Evolutionary conservation across 2,797 vertebrate species (phyloP).

Genomic region (Lutjanus campechanus): DNA sequence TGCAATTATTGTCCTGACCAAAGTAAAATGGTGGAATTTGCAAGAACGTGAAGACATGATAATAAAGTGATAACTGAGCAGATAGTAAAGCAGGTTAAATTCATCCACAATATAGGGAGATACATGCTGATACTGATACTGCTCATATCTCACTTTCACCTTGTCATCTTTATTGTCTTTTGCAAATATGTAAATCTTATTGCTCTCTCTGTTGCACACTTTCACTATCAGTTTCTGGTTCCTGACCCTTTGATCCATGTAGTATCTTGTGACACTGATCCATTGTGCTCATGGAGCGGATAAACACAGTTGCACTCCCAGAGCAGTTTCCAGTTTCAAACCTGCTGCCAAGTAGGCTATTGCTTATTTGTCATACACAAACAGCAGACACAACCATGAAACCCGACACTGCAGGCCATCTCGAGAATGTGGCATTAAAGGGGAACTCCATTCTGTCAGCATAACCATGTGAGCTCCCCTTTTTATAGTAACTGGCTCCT

Average conservation of each 20-base stretch:
- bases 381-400: constrained; percentile 45
- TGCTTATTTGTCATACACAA: constrained; percentile 59
- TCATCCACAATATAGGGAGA: too few relatives aligned
- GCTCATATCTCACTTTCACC: background rate
- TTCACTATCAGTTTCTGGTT: constrained; percentile 14
- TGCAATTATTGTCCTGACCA: constrained; percentile 7
- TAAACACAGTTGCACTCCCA: constrained; percentile 2
- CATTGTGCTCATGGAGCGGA: constrained; percentile 17
- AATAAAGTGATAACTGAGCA: background rate
- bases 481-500: constrained; percentile 36
- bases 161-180: background rate
- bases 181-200: background rate
- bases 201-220: background rate
- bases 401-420: constrained; percentile 41
- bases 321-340: constrained; percentile 51
- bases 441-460: constrained; percentile 48
- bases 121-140: too few relatives aligned
- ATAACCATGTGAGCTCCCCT: constrained; percentile 4
- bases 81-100: background rate
- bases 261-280: constrained; percentile 32
- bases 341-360: constrained; percentile 20
- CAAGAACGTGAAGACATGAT: background rate
- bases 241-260: constrained; percentile 22
- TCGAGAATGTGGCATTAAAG: constrained; percentile 1
- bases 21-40: constrained; percentile 36